Evolutionary conservation across 2,113 vertebrate genomes (phyloP), one percentile per base, ranked within the genome.

Genomic region (Cercocebus atys): DNA sequence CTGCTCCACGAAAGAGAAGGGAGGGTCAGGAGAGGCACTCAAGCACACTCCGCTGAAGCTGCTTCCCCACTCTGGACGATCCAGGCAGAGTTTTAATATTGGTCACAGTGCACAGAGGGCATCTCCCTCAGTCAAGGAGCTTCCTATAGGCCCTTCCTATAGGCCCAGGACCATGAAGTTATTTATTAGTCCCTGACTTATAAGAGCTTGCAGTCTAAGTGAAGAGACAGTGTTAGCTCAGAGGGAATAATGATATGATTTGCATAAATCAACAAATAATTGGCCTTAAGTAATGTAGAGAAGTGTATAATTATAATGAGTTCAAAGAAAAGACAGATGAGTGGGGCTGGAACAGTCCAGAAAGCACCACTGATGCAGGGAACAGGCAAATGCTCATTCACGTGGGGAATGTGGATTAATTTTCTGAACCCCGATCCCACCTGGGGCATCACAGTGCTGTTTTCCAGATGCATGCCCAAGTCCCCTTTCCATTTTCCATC

Each of bases 251-350:
- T 89, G 45, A 91, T 27, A 92, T 12, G 3, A 83, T 52, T 90
- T 75, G 95, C 20, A 30, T 64, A 95, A 80, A 66, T 82, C 8
- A 70, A 38, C 30, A 96, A 84, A 76, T 50, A 80, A 80, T 57
- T 95, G 85, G 10, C 27, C 59, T 94, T 59, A 82, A 66, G 83
- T 91, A 52, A 92, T 25, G 8, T 35, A 90, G n/a, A 23, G 61
- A 87, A 35, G 96, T 76, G 38, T 72, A 6, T 81, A 43, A 88
- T 90, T 93, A n/a, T 57, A 94, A 91, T 81, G 25, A 95, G 17
- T n/a, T 72, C 45, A 59, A 92, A 95, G 90, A 81, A 50, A 70
- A 82, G 40, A 93, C 50, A 90, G 61, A 45, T 18, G 25, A 61
- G 27, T 16, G 25, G 43, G 30, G 22, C 72, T 94, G 10, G 16